Base-by-base conservation (phyloP, 2,113 vertebrate genomes). In the Podocnemis expansa region DNA sequence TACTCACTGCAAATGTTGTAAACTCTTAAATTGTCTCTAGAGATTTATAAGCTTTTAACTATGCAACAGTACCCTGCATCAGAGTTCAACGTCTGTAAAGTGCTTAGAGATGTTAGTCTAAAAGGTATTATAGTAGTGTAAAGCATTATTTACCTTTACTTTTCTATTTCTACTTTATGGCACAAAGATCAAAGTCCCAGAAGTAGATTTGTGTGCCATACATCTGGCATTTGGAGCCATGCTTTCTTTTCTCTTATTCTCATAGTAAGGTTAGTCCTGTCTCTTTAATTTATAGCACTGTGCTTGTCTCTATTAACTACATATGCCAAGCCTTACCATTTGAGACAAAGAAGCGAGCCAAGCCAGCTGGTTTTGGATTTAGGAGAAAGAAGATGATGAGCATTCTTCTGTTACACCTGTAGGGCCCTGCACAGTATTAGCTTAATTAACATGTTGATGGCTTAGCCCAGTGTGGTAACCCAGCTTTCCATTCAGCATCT, bases 111-210 rank as follows among this genome's bases (percentile, higher is more conserved):
- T 92, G 88, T 17, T 94, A n/a, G 45, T 86, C 76, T 41, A 86
- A 89, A 89, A 47, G 67, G 51, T 81, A 92, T 60, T 79, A 89
- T 34, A 78, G 21, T 80, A 83, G 78, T 25, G 89, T 27, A 63
- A 88, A 95, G 5, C 63, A 91, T 78, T 90, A 89, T 89, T 96
- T 86, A 87, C 84, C 88, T 88, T 88, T 80, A 51, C 45, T 38
- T 89, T 91, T 89, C 27, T 84, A 54, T 51, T 80, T 95, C 89
- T 51, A 90, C 88, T 70, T 67, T 84, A 75, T 82, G 83, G 67
- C 25, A 55, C 6, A 80, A 89, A 1, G 78, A 17, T 31, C 22
- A 63, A 63, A 63, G n/a, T 89, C 80, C n/a, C 78, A 51, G 89
- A 31, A 88, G 73, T 13, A 90, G 54, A 85, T 55, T 17, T 84